Conservation (phyloP, 1,140 invertebrate genomes). For the Heterodera carotae region DNA sequence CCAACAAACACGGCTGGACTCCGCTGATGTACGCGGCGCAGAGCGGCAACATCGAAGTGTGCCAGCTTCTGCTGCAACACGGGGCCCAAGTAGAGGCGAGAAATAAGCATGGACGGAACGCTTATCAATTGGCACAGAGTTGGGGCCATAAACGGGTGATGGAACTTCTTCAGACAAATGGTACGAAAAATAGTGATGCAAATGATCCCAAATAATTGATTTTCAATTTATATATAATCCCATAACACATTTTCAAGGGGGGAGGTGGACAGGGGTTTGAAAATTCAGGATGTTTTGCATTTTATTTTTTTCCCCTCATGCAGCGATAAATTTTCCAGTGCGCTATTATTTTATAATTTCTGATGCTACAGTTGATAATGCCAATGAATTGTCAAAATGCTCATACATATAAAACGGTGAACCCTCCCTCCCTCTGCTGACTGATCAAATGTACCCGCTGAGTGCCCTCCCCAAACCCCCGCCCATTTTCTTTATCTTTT, state of each 20-base stretch:
- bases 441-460: background rate
- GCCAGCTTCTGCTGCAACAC: slow-evolving; percentile 1
- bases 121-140: slow-evolving; percentile 3
- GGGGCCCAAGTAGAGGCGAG: slow-evolving; percentile 6
- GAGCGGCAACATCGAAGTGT: slow-evolving; percentile 5
- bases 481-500: background rate
- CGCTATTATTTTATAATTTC: too few relatives aligned
- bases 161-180: slow-evolving; percentile 1
- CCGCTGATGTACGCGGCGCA: slow-evolving; percentile 28
- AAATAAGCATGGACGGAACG: background rate
- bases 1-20: slow-evolving; percentile 17
- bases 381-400: too few relatives aligned
- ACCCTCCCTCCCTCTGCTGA: background rate
- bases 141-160: slow-evolving; percentile 15
- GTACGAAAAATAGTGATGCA: too few relatives aligned
- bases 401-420: too few relatives aligned
- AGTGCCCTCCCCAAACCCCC: background rate
- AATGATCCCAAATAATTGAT: background rate
- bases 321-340: too few relatives aligned
- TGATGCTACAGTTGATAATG: too few relatives aligned
- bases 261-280: too few relatives aligned
- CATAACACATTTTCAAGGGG: too few relatives aligned
- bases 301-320: too few relatives aligned
- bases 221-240: too few relatives aligned
- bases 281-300: too few relatives aligned